Conservation (phyloP, 2,888 invertebrate genomes). For the Ditula angustiorana region DNA sequence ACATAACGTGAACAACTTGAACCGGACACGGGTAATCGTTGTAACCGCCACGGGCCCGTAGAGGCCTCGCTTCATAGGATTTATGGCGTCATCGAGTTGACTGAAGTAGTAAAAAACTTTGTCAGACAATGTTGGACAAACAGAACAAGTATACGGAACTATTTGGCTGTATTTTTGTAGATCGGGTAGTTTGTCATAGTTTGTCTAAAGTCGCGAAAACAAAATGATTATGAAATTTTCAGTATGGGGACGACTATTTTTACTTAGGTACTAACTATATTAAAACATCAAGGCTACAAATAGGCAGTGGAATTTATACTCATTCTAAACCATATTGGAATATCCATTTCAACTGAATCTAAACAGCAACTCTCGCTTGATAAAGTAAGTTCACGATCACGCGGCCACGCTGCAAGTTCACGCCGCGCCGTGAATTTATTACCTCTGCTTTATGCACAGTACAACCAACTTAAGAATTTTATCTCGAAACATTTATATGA, state of each 20-base stretch:
- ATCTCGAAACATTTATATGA: slow-evolving; percentile 27
- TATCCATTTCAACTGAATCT: slow-evolving; percentile 1
- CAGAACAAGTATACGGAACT: too few species aligned
- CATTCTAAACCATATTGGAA: not conserved
- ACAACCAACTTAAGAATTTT: slow-evolving; percentile 22
- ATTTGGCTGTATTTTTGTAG: too few species aligned
- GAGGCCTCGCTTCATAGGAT: slow-evolving; percentile 25
- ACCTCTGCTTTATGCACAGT: slow-evolving; percentile 8
- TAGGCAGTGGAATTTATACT: not conserved
- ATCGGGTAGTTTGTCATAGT: too few species aligned
- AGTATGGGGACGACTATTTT: too few species aligned
- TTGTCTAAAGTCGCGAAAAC: too few species aligned
- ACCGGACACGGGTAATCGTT: slow-evolving; percentile 43
- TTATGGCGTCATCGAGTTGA: not conserved
- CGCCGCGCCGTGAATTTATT: slow-evolving; percentile 53
- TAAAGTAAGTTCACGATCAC: slow-evolving; percentile 53
- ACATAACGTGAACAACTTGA: slow-evolving; percentile 75
- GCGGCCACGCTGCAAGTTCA: too few species aligned
- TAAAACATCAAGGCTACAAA: not conserved
- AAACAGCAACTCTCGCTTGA: slow-evolving; percentile 45
- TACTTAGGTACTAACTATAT: too few species aligned
- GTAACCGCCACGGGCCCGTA: slow-evolving; percentile 46
- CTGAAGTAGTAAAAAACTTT: not conserved
- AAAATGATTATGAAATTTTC: not conserved
- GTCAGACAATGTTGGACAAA: not conserved